Evolutionary conservation across 2,888 invertebrate species (phyloP), one percentile per base, ranked within the genome.

Genomic region (Mycogona germanica): DNA sequence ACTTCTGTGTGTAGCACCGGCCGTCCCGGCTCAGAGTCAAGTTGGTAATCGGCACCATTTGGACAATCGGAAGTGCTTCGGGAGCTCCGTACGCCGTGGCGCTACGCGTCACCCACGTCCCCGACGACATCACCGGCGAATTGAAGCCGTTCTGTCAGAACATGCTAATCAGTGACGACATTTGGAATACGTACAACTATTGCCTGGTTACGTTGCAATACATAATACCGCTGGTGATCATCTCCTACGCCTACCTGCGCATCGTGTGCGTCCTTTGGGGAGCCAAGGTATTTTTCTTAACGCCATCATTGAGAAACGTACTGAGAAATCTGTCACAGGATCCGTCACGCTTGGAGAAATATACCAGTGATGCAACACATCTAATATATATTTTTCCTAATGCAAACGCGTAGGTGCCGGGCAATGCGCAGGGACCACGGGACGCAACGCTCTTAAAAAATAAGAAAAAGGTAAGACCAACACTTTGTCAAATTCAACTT

Each of bases 231-330:
- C 73, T 89, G 60, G 76, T 79, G 61, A 80, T 89, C 60, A 87
- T 91, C 64, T 80, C 83, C 50, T 84, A 79, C 65, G 86, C 87
- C 14, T 91, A 91, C 69, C 79, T 77, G 42, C 75, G 85, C 64
- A 86, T 89, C 78, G 84, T 83, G 0, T 75, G 81, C 63, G 79
- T 80, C 61, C 73, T 89, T 29, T 87, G 87, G 85, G 82, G 85
- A 2, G 80, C 82, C 3, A 75, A 45, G 35, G 45, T 45, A n/a
- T n/a, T n/a, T n/a, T n/a, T n/a, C n/a, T n/a, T n/a, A n/a, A n/a
- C n/a, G n/a, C n/a, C n/a, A n/a, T n/a, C n/a, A n/a, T n/a, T n/a
- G n/a, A n/a, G n/a, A n/a, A n/a, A n/a, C n/a, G n/a, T n/a, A n/a
- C n/a, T n/a, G n/a, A n/a, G n/a, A n/a, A n/a, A n/a, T n/a, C n/a